A percentile compares a stretch with the other conserved stretches of the same genome.
Evolutionary conservation across 2,888 invertebrate genomes (phyloP).

Genomic region (Dicyrtomina minuta): DNA sequence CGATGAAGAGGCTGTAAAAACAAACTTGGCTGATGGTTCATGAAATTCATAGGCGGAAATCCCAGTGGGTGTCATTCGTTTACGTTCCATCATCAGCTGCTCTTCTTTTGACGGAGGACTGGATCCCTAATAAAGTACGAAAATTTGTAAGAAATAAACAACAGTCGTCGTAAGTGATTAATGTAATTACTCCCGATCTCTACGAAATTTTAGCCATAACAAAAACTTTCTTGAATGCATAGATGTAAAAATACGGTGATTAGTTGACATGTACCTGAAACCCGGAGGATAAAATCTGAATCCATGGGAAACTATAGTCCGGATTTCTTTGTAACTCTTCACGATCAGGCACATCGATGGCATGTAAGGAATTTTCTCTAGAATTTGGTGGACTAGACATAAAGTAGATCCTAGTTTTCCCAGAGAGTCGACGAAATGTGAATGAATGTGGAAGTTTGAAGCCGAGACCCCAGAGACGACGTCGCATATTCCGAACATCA

Average conservation of each 20-base stretch:
- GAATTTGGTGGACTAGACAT: conserved; percentile 82
- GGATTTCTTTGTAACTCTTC: background rate
- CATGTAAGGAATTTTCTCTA: conserved; percentile 72
- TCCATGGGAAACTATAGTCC: conserved; percentile 45
- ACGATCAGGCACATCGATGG: conserved; percentile 49
- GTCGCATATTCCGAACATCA: conserved; percentile 76
- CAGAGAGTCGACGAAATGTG: conserved; percentile 71
- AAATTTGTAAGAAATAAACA: background rate
- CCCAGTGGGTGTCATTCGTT: conserved; percentile 74
- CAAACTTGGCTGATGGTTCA: conserved; percentile 75
- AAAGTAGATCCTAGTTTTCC: conserved; percentile 81
- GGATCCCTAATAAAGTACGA: conserved; percentile 39
- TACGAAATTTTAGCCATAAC: background rate
- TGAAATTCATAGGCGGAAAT: conserved; percentile 92
- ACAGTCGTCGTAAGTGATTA: background rate
- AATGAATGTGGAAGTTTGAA: conserved; percentile 80
- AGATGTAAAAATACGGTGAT: too few species aligned
- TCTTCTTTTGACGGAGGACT: conserved; percentile 65
- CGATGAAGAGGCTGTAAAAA: conserved; percentile 87
- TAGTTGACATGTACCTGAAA: conserved; percentile 49
- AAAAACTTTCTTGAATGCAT: background rate
- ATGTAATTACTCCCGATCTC: background rate
- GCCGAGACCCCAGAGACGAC: conserved; percentile 71
- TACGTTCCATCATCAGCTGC: conserved; percentile 85
- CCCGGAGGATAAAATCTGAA: conserved; percentile 49